These are phyloP conservation scores for Lordiphosa fenestrarum DNA, from an alignment of 2,888 invertebrate species.

Conservation along the genomic window DNA sequence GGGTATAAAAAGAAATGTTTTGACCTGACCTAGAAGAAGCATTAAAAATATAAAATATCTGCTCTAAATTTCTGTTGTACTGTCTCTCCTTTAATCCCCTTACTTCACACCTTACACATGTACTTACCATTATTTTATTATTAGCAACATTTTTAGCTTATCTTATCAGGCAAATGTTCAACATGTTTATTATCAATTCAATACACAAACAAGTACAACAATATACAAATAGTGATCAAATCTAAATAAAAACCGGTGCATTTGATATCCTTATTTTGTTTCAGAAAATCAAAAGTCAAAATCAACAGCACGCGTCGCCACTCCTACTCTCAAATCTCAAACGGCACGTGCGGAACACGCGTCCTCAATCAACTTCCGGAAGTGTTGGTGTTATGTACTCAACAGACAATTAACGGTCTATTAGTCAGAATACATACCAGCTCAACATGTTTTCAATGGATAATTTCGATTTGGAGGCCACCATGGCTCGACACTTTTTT, in stretches of 20 bases:
- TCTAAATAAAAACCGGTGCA: slow-evolving; percentile 12
- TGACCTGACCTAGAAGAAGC: too few relatives aligned
- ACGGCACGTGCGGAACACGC: slow-evolving; percentile 71
- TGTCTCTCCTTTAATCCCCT: background rate
- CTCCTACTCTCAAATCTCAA: slow-evolving; percentile 7
- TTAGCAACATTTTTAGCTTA: slow-evolving; percentile 21
- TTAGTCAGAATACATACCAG: background rate
- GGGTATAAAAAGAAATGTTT: too few relatives aligned
- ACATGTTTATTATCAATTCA: slow-evolving; percentile 58
- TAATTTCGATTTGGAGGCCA: slow-evolving; percentile 85
- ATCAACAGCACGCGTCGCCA: slow-evolving; percentile 46
- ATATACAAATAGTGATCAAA: slow-evolving; percentile 25
- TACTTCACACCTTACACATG: too few relatives aligned
- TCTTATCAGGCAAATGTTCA: slow-evolving; percentile 55
- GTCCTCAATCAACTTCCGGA: slow-evolving; percentile 38
- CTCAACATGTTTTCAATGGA: slow-evolving; percentile 85
- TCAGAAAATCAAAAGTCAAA: slow-evolving; percentile 40
- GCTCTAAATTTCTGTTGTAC: too few relatives aligned
- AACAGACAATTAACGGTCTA: slow-evolving; percentile 28
- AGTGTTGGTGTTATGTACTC: slow-evolving; percentile 48
- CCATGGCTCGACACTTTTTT: slow-evolving; percentile 85
- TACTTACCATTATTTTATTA: too few relatives aligned
- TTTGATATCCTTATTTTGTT: slow-evolving; percentile 29
- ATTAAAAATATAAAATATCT: too few relatives aligned
- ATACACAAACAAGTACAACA: slow-evolving; percentile 29